Conservation (phyloP, 1,140 invertebrate genomes). For the Propsilocerus akamusi region DNA sequence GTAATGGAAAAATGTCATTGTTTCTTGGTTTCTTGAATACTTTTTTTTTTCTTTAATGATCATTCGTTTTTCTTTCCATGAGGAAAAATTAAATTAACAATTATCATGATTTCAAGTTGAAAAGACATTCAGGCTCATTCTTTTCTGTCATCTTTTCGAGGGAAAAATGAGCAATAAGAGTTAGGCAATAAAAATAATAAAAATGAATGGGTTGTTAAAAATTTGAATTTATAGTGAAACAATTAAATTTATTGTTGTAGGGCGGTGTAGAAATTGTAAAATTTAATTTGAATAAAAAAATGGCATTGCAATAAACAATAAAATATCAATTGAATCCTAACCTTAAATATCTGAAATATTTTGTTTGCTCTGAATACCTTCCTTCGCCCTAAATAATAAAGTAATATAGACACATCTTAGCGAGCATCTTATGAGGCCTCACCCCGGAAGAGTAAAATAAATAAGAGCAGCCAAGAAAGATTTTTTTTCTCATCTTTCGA, state of each 20-base stretch:
- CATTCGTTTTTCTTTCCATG: too few species aligned
- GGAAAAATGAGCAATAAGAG: background rate
- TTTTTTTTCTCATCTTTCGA: too few species aligned
- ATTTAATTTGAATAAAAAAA: too few species aligned
- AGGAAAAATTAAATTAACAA: constrained; percentile 4
- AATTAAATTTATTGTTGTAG: constrained; percentile 3
- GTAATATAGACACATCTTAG: too few species aligned
- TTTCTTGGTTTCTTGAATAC: background rate
- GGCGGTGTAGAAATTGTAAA: too few species aligned
- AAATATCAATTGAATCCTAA: too few species aligned
- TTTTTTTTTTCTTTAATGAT: background rate
- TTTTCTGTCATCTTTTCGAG: background rate
- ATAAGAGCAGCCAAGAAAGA: background rate
- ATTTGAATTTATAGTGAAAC: constrained; percentile 4
- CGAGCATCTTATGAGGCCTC: too few species aligned
- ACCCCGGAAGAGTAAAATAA: constrained; percentile 1
- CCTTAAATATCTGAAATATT: too few species aligned
- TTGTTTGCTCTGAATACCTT: too few species aligned
- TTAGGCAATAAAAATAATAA: background rate
- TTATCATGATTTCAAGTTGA: background rate
- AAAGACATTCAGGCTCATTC: too few species aligned
- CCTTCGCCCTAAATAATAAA: too few species aligned
- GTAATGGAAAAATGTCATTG: background rate
- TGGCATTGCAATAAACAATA: too few species aligned
- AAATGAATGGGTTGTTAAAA: constrained; percentile 3